Evolutionary conservation across 2,888 invertebrate species (phyloP).

Genomic region (Neoitamus cyanurus): DNA sequence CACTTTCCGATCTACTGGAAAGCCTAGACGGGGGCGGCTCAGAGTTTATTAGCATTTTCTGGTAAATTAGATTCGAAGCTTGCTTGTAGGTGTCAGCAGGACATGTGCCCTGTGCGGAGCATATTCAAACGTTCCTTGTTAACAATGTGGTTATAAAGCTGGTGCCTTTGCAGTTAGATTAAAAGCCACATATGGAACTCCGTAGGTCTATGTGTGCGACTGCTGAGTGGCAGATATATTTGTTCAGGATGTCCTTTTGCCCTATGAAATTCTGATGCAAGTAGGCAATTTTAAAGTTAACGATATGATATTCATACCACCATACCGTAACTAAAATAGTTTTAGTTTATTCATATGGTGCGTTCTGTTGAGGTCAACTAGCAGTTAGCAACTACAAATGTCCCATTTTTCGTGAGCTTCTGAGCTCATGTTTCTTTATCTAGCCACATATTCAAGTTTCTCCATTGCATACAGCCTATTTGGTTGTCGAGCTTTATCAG

Average conservation of each 20-base stretch:
- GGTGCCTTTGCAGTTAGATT: not conserved
- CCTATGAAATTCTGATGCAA: not conserved
- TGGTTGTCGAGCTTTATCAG: too few species aligned
- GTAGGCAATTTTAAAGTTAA: not conserved
- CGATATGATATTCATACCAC: not conserved
- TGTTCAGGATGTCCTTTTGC: not conserved
- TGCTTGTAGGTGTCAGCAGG: conserved; percentile 1
- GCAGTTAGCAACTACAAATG: too few species aligned
- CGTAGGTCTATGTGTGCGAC: not conserved
- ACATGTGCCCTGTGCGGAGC: not conserved
- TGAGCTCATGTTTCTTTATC: too few species aligned
- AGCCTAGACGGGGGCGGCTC: not conserved
- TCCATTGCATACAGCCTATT: too few species aligned
- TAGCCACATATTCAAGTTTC: too few species aligned
- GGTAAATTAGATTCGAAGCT: not conserved
- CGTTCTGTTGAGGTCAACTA: too few species aligned
- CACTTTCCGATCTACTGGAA: not conserved
- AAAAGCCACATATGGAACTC: not conserved
- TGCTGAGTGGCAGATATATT: not conserved
- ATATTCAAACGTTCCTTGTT: conserved; percentile 2
- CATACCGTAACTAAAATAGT: too few species aligned
- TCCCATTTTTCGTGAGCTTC: too few species aligned
- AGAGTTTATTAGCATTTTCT: not conserved
- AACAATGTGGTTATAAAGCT: not conserved
- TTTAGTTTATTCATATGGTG: not conserved